phyloP scores from a whole-genome alignment of 2,888 invertebrate genomes.

The Atethmia centrago region DNA sequence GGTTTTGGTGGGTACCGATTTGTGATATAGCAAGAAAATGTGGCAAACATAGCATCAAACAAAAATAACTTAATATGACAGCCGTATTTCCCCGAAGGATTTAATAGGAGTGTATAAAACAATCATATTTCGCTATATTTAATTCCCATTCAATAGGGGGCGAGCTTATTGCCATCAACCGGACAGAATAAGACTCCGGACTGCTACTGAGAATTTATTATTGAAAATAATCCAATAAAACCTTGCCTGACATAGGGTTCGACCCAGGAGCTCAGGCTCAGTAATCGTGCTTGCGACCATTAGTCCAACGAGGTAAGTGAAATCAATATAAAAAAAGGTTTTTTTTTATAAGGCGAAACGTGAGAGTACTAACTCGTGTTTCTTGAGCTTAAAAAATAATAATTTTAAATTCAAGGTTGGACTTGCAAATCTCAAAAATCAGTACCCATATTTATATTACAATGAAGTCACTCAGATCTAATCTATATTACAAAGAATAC shows the following conservation, averaged over 20 bases:
- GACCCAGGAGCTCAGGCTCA: not conserved
- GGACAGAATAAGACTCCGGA: not conserved
- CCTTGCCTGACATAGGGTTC: not conserved
- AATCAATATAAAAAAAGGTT: not conserved
- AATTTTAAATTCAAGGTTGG: not conserved
- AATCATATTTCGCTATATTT: not conserved
- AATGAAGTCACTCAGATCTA: conserved; percentile 44
- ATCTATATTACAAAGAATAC: conserved; percentile 36
- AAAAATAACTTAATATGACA: no score
- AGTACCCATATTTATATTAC: conserved; percentile 27
- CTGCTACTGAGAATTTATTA: not conserved
- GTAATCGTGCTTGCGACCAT: no score
- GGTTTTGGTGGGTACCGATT: conserved; percentile 35
- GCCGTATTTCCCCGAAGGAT: not conserved
- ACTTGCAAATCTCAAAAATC: conserved; percentile 31
- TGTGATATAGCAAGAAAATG: conserved; percentile 6
- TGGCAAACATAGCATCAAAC: not conserved
- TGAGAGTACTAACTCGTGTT: no score
- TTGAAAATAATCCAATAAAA: not conserved
- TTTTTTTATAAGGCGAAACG: not conserved
- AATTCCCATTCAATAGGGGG: no score
- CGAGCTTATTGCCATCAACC: not conserved
- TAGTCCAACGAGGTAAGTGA: no score
- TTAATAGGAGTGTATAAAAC: no score
- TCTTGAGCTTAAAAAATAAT: not conserved